Evolutionary conservation across 2,113 vertebrate genomes (phyloP).

Genomic region (Atlantisia rogersi): DNA sequence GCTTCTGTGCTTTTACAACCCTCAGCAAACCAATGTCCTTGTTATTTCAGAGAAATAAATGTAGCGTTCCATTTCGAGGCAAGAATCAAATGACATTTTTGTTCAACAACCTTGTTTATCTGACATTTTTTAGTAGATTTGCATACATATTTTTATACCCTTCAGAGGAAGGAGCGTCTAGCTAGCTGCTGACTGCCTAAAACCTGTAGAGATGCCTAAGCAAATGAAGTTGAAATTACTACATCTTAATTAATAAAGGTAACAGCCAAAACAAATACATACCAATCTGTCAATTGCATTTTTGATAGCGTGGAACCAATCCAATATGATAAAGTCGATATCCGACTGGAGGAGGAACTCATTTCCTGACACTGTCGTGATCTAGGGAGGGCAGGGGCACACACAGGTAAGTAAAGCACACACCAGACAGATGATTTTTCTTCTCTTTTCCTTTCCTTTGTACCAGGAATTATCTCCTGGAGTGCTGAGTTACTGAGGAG

Average conservation of each 20-base stretch:
- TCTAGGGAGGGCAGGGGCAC: conserved; percentile 66
- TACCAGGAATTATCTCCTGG: conserved; percentile 45
- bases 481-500: conserved; percentile 7
- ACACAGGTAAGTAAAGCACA: conserved; percentile 57
- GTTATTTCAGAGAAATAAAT: conserved; percentile 70
- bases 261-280: conserved; percentile 82
- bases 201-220: conserved; percentile 54
- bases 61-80: conserved; percentile 43
- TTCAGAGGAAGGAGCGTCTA: conserved; percentile 35
- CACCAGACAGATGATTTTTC: neutral
- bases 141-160: conserved; percentile 48
- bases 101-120: conserved; percentile 54
- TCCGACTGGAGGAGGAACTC: conserved; percentile 89
- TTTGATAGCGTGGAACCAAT: conserved; percentile 89
- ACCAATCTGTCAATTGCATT: conserved; percentile 87
- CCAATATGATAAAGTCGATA: conserved; percentile 82
- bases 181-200: conserved; percentile 53
- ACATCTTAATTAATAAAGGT: conserved; percentile 79
- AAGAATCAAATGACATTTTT: conserved; percentile 69
- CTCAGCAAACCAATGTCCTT: conserved; percentile 62
- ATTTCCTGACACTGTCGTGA: conserved; percentile 85
- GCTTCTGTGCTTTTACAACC: conserved; percentile 69
- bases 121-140: conserved; percentile 58
- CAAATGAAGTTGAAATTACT: conserved; percentile 68
- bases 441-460: neutral